Conservation (phyloP, 2,888 invertebrate genomes). For the Leptopterna dolabrata region DNA sequence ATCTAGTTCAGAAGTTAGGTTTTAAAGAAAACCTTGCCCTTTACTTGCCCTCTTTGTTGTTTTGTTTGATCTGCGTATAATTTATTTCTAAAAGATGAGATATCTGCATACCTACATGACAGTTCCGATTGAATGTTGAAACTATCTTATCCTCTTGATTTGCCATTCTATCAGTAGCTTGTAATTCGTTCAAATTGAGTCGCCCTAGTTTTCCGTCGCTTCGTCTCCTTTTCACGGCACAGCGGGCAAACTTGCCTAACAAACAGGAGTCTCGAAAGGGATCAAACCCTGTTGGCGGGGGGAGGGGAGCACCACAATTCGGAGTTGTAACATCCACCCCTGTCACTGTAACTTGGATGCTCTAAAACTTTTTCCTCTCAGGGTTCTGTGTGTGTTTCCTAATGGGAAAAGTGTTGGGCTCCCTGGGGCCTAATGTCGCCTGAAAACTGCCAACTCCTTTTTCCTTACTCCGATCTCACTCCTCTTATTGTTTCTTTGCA, state of each 20-base stretch:
- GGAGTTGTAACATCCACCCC: constrained; percentile 49
- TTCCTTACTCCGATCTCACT: constrained; percentile 15
- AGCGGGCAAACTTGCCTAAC: neutral
- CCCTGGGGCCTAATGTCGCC: constrained; percentile 55
- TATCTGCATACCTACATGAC: no score
- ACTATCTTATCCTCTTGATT: no score
- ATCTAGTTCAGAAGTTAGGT: no score
- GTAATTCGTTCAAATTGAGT: neutral
- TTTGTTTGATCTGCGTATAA: no score
- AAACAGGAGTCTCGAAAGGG: constrained; percentile 24
- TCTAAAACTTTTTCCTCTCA: neutral
- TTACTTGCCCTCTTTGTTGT: no score
- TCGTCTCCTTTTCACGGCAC: neutral
- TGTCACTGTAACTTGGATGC: constrained; percentile 36
- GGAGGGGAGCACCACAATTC: constrained; percentile 34
- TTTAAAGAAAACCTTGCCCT: no score
- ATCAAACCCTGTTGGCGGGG: neutral
- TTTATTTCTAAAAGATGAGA: no score
- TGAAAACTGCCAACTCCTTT: constrained; percentile 56
- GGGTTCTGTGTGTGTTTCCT: constrained; percentile 52
- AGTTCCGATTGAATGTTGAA: no score
- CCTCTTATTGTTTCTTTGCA: constrained; percentile 54
- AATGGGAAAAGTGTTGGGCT: constrained; percentile 54
- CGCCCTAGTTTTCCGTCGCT: neutral
- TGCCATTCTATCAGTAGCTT: no score